These are phyloP conservation scores for Dolichopus griseipennis DNA, from an alignment of 2,888 invertebrate genomes.

Conservation along the genomic window DNA sequence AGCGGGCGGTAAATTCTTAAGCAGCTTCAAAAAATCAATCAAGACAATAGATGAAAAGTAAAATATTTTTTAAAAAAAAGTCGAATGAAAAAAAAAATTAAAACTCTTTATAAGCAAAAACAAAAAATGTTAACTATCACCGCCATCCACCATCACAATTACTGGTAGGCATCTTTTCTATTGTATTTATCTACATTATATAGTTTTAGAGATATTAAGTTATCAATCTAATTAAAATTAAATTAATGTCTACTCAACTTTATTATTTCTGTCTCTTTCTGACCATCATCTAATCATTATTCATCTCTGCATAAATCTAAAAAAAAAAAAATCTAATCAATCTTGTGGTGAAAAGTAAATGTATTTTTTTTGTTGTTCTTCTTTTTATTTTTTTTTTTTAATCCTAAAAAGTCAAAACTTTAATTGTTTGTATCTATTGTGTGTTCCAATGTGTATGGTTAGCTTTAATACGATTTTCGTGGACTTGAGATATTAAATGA, in stretches of 20 bases:
- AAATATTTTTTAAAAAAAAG: background rate
- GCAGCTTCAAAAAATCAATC: background rate
- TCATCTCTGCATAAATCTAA: background rate
- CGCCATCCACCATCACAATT: no score
- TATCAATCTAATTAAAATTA: conserved; percentile 3
- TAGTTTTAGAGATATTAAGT: background rate
- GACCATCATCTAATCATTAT: background rate
- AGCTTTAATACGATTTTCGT: no score
- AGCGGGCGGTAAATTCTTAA: conserved; percentile 2
- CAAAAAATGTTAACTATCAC: no score
- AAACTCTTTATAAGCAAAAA: no score
- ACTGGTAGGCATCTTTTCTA: background rate
- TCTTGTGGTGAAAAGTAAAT: background rate
- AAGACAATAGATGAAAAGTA: background rate
- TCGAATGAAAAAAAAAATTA: conserved; percentile 6
- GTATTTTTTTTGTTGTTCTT: background rate
- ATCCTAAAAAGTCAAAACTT: background rate
- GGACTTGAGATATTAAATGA: no score
- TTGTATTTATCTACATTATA: no score
- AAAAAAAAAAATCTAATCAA: background rate
- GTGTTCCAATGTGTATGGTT: no score
- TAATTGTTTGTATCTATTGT: background rate
- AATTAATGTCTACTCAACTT: conserved; percentile 6
- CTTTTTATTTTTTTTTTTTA: no score
- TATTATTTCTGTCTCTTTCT: background rate